These are phyloP conservation scores for Ctena decussata DNA, from an alignment of 2,888 invertebrate genomes.

Conservation along the genomic window DNA sequence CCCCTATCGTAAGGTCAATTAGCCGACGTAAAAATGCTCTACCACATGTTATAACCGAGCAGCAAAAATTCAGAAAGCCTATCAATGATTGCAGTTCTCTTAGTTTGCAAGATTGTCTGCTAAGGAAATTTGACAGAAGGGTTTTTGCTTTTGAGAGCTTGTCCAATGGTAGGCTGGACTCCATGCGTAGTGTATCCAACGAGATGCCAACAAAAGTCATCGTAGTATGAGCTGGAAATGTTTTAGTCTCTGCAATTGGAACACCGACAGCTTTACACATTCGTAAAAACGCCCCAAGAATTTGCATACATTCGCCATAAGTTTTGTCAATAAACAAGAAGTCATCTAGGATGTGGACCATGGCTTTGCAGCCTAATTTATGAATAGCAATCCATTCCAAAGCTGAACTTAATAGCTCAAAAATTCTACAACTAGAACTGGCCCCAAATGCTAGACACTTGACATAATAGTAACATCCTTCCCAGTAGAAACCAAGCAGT, in stretches of 20 bases:
- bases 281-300: constrained; percentile 19
- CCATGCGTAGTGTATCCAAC: constrained; percentile 27
- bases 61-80: constrained; percentile 41
- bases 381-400: constrained; percentile 16
- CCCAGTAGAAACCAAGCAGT: constrained; percentile 26
- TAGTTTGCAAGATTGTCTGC: background rate
- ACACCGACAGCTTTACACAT: constrained; percentile 22
- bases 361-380: background rate
- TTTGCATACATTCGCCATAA: too few relatives aligned
- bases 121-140: background rate
- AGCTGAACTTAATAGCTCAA: constrained; percentile 43
- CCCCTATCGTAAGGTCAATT: constrained; percentile 31
- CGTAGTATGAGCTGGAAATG: background rate
- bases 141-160: constrained; percentile 9
- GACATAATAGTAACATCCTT: constrained; percentile 31
- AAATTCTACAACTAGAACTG: constrained; percentile 21
- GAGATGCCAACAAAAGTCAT: constrained; percentile 39
- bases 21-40: constrained; percentile 32
- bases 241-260: constrained; percentile 38
- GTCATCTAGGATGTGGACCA: constrained; percentile 44
- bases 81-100: constrained; percentile 22
- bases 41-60: constrained; percentile 33
- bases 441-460: constrained; percentile 34
- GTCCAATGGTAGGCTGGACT: constrained; percentile 24
- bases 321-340: too few relatives aligned